Conservation (phyloP, 2,888 invertebrate species). For the Phortica magna region DNA sequence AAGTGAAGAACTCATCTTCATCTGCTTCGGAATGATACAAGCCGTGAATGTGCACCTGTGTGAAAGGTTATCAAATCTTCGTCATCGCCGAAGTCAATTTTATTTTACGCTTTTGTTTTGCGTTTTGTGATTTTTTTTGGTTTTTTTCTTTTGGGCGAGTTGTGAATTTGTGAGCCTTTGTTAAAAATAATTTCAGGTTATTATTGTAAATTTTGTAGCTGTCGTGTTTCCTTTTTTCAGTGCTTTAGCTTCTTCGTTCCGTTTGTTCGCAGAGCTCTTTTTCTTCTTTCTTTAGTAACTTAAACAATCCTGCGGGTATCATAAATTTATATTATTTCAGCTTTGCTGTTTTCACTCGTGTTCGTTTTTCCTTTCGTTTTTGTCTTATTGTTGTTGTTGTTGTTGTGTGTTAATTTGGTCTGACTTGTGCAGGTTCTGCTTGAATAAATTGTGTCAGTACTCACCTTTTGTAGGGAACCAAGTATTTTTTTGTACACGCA, state of each 20-base stretch:
- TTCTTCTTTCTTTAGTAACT: conserved; percentile 2
- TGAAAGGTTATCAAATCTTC: no score
- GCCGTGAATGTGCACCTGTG: no score
- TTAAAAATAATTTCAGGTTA: conserved; percentile 19
- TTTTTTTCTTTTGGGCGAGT: background rate
- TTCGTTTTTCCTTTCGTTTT: background rate
- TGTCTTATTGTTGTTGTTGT: background rate
- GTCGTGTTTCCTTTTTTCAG: conserved; percentile 1
- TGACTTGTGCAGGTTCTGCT: conserved; percentile 3
- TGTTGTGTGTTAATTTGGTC: conserved; percentile 24
- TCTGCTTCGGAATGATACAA: no score
- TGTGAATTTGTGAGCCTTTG: background rate
- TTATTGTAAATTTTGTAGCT: background rate
- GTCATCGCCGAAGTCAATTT: no score
- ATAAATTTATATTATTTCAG: conserved; percentile 31
- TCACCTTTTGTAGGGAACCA: background rate
- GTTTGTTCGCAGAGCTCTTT: background rate
- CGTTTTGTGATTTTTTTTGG: background rate
- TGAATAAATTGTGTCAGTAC: conserved; percentile 7
- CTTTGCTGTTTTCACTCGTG: background rate
- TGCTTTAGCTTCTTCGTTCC: background rate
- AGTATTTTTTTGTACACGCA: background rate
- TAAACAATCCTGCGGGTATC: conserved; percentile 35
- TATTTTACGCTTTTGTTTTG: no score
- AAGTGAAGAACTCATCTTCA: no score